Evolutionary conservation across 2,888 invertebrate genomes (phyloP), one percentile per base, ranked within the genome.

Genomic region (Yponomeuta plumbellus): DNA sequence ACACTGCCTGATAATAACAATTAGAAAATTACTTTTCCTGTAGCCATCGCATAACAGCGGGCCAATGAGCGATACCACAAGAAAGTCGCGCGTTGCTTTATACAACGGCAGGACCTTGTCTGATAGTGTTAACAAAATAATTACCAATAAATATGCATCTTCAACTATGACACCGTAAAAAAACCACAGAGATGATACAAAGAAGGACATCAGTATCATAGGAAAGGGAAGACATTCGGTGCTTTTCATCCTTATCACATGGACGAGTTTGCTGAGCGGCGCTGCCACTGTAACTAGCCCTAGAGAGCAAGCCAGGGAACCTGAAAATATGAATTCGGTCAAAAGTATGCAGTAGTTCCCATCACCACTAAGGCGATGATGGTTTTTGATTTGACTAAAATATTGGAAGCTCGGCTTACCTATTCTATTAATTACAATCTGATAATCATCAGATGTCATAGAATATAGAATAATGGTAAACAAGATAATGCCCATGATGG

Each of bases 171-270:
- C 80, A 40, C 98, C 98, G 87, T 98, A 98, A 1, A 95, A 80
- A 71, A 95, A 93, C 98, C 98, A 98, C 73, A 97, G 94, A 26
- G 94, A 84, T 11, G 96, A 95, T 8, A 97, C 96, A 66, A 97
- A 85, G 80, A 97, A 95, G 56, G 96, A 96, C 79, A 96, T 94
- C 59, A 96, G 84, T 80, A 98, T 97, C 77, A 98, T 92, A 5
- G 97, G 96, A 80, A 97, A 96, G 39, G 98, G 98, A 74, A 98
- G 92, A 80, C 95, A 96, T 75, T 97, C 97, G 0, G 97, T 95
- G 80, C 93, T 96, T 82, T 94, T 95, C 8, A 94, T 93, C 80
- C 92, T 93, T 66, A 98, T 90, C 5, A 98, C 97, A 87, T 97
- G 94, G 52, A 96, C 88, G 72, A 97, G 83, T 79, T 95, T 95